Conservation (phyloP, 2,888 invertebrate species). For the Drosophila demipolita region DNA sequence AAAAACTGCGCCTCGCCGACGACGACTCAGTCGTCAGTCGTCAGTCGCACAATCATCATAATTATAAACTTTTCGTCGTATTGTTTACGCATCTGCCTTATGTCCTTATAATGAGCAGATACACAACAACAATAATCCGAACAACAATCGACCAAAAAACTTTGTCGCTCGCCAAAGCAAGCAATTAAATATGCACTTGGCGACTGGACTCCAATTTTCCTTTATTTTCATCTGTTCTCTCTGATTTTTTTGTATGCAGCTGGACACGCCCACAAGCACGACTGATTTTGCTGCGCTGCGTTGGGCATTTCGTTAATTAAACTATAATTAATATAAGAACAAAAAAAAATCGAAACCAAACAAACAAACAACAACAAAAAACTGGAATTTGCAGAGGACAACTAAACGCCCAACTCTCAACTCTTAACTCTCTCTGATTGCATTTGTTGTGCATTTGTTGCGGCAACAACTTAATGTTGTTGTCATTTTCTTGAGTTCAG, state of each 20-base stretch:
- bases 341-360: conserved; percentile 12
- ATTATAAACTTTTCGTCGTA: conserved; percentile 79
- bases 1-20: conserved; percentile 33
- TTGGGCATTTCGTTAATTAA: conserved; percentile 74
- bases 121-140: conserved; percentile 2
- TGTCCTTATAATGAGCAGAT: conserved; percentile 49
- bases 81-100: conserved; percentile 65
- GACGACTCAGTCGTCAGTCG: conserved; percentile 13
- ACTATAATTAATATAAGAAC: conserved; percentile 67
- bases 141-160: conserved; percentile 44
- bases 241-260: conserved; percentile 25
- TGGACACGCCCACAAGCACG: conserved; percentile 71
- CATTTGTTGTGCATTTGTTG: conserved; percentile 44
- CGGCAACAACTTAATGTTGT: conserved; percentile 41
- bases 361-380: conserved; percentile 15
- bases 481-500: conserved; percentile 39
- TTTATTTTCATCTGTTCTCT: conserved; percentile 1
- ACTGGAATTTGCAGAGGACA: conserved; percentile 10
- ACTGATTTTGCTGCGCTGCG: conserved; percentile 47
- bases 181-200: conserved; percentile 76
- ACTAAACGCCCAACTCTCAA: conserved; percentile 27
- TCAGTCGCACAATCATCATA: conserved; percentile 75
- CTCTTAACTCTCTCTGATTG: conserved; percentile 52
- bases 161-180: conserved; percentile 46
- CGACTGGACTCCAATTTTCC: conserved; percentile 3